Conservation (phyloP, 2,888 invertebrate species). For the Cryptus armator region DNA sequence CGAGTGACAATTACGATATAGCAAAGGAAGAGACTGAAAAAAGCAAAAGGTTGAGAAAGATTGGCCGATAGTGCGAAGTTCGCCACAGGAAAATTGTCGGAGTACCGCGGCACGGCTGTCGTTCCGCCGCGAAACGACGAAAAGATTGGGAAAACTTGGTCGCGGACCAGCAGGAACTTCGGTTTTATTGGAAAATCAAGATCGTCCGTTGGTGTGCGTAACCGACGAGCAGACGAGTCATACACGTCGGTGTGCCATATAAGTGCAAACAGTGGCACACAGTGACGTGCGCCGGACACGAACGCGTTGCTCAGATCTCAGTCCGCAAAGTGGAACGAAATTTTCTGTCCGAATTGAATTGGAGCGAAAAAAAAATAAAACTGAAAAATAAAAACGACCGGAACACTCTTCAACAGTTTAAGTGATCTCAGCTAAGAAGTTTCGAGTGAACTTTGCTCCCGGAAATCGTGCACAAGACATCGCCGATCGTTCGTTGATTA, state of each 20-base stretch:
- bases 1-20: not conserved
- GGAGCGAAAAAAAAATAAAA: constrained; percentile 40
- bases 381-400: constrained; percentile 16
- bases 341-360: constrained; percentile 52
- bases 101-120: not conserved
- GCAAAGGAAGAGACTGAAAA: not conserved
- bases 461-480: constrained; percentile 11
- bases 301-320: constrained; percentile 6
- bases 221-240: constrained; percentile 13
- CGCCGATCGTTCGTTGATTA: constrained; percentile 36
- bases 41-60: constrained; percentile 1
- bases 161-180: constrained; percentile 65
- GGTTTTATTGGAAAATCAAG: constrained; percentile 72
- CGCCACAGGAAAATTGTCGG: constrained; percentile 3
- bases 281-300: constrained; percentile 37
- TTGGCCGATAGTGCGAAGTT: not conserved
- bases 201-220: constrained; percentile 53
- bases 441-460: constrained; percentile 45
- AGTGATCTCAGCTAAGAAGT: constrained; percentile 54
- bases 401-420: constrained; percentile 45
- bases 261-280: not conserved
- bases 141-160: constrained; percentile 70
- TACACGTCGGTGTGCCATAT: constrained; percentile 30
- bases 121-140: constrained; percentile 21
- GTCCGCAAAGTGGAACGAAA: constrained; percentile 23